Conservation (phyloP, 1,140 invertebrate species). For the Brachionus manjavacas region DNA sequence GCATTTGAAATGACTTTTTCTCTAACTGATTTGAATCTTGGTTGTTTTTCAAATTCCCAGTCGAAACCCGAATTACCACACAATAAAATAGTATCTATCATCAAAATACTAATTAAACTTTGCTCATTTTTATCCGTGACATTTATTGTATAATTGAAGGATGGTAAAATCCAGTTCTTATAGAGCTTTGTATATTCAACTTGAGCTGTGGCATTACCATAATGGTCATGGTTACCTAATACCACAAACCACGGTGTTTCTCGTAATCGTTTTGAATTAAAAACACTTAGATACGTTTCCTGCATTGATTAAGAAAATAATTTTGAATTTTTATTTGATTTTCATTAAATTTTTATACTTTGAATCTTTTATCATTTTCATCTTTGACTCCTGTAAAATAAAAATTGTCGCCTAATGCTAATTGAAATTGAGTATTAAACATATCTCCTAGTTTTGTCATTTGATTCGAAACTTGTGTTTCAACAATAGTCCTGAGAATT, state of each 20-base stretch:
- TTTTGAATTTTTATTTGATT: not conserved
- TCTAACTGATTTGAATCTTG: not conserved
- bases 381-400: constrained; percentile 47
- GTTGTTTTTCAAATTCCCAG: constrained; percentile 34
- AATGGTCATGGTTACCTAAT: constrained; percentile 57
- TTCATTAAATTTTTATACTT: constrained; percentile 42
- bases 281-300: constrained; percentile 50
- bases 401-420: constrained; percentile 48
- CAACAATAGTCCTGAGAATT: not conserved
- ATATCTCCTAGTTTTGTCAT: constrained; percentile 32
- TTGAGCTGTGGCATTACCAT: constrained; percentile 57
- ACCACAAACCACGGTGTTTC: constrained; percentile 55
- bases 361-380: constrained; percentile 47
- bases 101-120: constrained; percentile 52
- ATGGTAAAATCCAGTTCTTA: constrained; percentile 54
- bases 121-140: constrained; percentile 46
- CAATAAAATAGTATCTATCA: constrained; percentile 58
- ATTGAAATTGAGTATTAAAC: constrained; percentile 38
- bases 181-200: constrained; percentile 53
- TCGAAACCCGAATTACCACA: constrained; percentile 56
- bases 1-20: constrained; percentile 12
- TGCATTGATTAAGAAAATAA: constrained; percentile 19
- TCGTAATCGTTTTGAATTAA: constrained; percentile 44
- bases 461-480: not conserved
- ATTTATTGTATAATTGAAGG: constrained; percentile 54